Base-by-base conservation (phyloP, 2,888 invertebrate species). In the Pinctada fucata region DNA sequence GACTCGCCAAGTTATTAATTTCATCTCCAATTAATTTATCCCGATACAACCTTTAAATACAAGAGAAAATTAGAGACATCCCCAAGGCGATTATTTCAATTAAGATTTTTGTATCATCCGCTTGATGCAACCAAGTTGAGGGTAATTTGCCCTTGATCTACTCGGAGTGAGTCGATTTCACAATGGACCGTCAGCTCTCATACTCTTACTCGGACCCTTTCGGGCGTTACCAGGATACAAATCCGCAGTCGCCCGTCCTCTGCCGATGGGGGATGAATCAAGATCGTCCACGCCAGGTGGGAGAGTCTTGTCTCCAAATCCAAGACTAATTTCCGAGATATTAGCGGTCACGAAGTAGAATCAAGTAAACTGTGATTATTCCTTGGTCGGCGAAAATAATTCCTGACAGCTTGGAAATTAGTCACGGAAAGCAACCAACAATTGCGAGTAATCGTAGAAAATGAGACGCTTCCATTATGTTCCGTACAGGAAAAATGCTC, bases 71-170 rank as follows among this genome's bases (percentile, higher is more conserved):
- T 72, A 65, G 52, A 72, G 31, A 71, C 50, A 77, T 67, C 72
- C 76, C 72, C 72, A 67, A 58, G 76, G 76, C 72, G 72, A 72
- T 72, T 77, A 72, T 67, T 72, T 77, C 66, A 77, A 77, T 77
- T 77, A 58, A 51, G 47, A 65, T 66, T 71, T 76, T 77, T 77
- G 70, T 72, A 66, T 72, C 66, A 72, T 50, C 70, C 72, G 72
- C 65, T 77, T 72, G 71, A 66, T 66, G 65, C 66, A 74, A 66
- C 63, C 48, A 66, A 31, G 65, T 45, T 50, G 66, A 58, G 48
- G 66, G 68, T 48, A 65, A 58, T 49, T 66, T 66, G 47, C 63
- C 65, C 65, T 50, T 73, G 64, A 73, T 49, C 45, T 49, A 66
- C 73, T 73, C 58, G 65, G 50, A 48, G 65, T 73, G 58, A 58